Evolutionary conservation across 2,113 vertebrate species (phyloP).

Genomic region (Thymallus thymallus): DNA sequence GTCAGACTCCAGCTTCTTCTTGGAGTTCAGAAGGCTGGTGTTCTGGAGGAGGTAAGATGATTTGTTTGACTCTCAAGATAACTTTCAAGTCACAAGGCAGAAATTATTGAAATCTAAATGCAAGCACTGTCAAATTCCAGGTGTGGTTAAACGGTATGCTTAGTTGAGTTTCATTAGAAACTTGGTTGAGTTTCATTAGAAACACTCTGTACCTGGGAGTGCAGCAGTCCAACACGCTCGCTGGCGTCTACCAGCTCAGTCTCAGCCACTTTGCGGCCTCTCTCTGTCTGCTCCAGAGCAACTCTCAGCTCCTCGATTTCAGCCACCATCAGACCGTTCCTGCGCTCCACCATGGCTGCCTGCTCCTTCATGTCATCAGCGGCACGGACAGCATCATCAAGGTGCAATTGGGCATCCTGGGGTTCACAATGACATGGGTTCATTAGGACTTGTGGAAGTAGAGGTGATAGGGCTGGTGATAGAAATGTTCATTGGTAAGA

Average conservation of each 20-base stretch:
- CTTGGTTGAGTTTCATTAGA: too few species aligned
- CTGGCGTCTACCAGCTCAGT: slow-evolving; percentile 77
- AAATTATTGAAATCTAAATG: too few species aligned
- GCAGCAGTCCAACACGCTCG: slow-evolving; percentile 72
- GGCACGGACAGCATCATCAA: not conserved
- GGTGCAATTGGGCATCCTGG: slow-evolving; percentile 11
- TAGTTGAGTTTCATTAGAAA: too few species aligned
- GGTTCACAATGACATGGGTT: not conserved
- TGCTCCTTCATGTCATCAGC: slow-evolving; percentile 77
- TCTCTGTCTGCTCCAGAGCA: slow-evolving; percentile 78
- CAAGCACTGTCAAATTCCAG: too few species aligned
- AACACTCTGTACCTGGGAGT: slow-evolving; percentile 67
- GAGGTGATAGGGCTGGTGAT: not conserved
- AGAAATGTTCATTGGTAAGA: not conserved
- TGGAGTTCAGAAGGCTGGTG: slow-evolving; percentile 63
- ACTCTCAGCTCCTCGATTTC: slow-evolving; percentile 77
- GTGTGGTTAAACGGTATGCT: too few species aligned
- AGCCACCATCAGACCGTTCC: slow-evolving; percentile 74
- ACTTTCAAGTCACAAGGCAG: too few species aligned
- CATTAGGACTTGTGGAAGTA: not conserved
- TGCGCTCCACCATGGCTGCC: slow-evolving; percentile 77
- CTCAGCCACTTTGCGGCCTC: slow-evolving; percentile 76
- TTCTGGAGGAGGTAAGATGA: slow-evolving; percentile 34
- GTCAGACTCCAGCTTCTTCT: slow-evolving; percentile 68
- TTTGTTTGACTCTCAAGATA: too few species aligned